Evolutionary conservation across 1,140 invertebrate species (phyloP).

Genomic region (Amyelois transitella): DNA sequence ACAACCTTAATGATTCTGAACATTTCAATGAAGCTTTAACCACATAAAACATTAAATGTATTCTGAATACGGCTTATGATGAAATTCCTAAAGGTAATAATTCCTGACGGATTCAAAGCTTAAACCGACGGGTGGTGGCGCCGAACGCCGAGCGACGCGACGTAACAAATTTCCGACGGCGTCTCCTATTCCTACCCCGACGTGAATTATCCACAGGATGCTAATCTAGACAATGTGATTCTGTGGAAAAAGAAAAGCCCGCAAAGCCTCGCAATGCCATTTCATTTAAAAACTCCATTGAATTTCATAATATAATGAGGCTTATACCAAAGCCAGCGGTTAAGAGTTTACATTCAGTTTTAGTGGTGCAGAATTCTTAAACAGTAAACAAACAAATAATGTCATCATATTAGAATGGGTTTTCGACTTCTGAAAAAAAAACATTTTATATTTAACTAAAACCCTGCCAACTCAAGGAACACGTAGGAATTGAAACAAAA

Average conservation of each 20-base stretch:
- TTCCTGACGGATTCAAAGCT: background rate
- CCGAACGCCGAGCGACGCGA: conserved; percentile 2
- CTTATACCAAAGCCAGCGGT: conserved; percentile 7
- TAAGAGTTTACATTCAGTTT: conserved; percentile 2
- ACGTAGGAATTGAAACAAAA: no score
- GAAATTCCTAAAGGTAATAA: background rate
- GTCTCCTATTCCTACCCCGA: background rate
- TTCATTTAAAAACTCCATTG: conserved; percentile 9
- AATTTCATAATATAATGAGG: conserved; percentile 11
- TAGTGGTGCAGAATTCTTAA: background rate
- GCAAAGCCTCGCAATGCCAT: background rate
- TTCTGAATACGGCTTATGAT: background rate
- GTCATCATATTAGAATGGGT: conserved; percentile 7
- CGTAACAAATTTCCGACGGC: conserved; percentile 12
- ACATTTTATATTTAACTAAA: no score
- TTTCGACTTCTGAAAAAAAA: conserved; percentile 11
- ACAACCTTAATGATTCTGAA: background rate
- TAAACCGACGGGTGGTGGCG: conserved; percentile 8
- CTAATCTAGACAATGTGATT: conserved; percentile 16
- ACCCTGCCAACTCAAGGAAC: no score
- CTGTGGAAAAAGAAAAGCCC: conserved; percentile 1
- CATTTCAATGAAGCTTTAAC: background rate
- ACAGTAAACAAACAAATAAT: background rate
- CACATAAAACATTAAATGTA: background rate
- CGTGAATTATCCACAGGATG: conserved; percentile 7